Conservation (phyloP, 2,888 invertebrate species). For the Minunthozetes semirufus region DNA sequence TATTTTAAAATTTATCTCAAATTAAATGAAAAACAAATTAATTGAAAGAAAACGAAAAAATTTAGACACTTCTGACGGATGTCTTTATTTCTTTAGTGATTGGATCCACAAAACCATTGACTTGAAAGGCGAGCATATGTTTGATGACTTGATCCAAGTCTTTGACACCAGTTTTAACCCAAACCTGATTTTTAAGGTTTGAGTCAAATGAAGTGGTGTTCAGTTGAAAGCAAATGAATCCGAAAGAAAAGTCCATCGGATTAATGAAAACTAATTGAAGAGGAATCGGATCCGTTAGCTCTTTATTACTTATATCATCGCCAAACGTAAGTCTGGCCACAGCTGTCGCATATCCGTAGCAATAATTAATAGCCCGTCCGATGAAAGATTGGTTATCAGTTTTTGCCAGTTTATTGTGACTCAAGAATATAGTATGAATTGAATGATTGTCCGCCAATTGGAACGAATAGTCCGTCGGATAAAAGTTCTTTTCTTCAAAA, state of each 20-base stretch:
- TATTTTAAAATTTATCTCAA: too few relatives aligned
- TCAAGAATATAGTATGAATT: slow-evolving; percentile 36
- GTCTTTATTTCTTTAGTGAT: slow-evolving; percentile 4
- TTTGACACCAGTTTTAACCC: slow-evolving; percentile 25
- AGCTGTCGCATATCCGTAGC: slow-evolving; percentile 36
- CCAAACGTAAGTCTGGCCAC: slow-evolving; percentile 19
- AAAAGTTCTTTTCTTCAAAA: slow-evolving; percentile 34
- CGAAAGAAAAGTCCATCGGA: slow-evolving; percentile 28
- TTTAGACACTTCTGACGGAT: too few relatives aligned
- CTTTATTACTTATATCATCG: not conserved
- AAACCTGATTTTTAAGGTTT: slow-evolving; percentile 38
- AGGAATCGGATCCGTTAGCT: slow-evolving; percentile 30
- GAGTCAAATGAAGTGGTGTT: slow-evolving; percentile 33
- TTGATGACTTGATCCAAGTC: slow-evolving; percentile 25
- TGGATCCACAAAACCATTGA: slow-evolving; percentile 13
- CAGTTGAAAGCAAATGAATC: slow-evolving; percentile 36
- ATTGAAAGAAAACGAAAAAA: too few relatives aligned
- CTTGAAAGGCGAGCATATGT: slow-evolving; percentile 32
- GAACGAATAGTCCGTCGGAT: slow-evolving; percentile 25
- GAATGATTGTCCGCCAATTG: slow-evolving; percentile 15
- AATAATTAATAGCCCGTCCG: slow-evolving; percentile 35
- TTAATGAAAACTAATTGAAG: slow-evolving; percentile 33
- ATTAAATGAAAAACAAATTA: too few relatives aligned
- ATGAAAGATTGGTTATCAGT: not conserved
- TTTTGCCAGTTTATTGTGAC: slow-evolving; percentile 21